These are phyloP conservation scores for Oncorhynchus mykiss DNA, from an alignment of 2,113 vertebrate genomes.

Conservation along the genomic window DNA sequence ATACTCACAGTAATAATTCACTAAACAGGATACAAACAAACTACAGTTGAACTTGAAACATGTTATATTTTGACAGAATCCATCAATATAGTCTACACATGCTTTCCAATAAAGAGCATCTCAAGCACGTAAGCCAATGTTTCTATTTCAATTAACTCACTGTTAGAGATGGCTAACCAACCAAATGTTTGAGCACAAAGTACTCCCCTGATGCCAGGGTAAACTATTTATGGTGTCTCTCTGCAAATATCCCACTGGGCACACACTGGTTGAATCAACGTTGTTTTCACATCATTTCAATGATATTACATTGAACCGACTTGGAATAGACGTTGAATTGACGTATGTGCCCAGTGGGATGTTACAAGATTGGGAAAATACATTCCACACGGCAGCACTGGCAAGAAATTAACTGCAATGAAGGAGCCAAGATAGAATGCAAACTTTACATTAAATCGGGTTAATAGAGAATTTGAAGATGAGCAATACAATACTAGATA, in stretches of 20 bases:
- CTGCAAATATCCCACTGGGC: neutral
- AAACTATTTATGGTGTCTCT: slow-evolving; percentile 12
- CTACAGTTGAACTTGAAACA: too few relatives aligned
- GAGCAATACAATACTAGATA: neutral
- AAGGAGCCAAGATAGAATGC: neutral
- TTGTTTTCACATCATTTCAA: too few relatives aligned
- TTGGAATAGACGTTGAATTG: too few relatives aligned
- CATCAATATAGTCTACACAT: neutral
- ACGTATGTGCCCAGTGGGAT: too few relatives aligned
- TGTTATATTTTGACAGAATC: too few relatives aligned
- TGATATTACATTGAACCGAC: too few relatives aligned
- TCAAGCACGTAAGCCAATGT: slow-evolving; percentile 7
- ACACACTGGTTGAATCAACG: too few relatives aligned
- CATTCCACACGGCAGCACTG: neutral
- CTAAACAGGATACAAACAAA: too few relatives aligned
- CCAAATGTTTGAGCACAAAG: slow-evolving; percentile 6
- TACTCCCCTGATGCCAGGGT: neutral
- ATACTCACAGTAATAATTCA: too few relatives aligned
- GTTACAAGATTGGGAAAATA: neutral
- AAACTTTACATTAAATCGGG: neutral
- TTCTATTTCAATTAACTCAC: slow-evolving; percentile 9
- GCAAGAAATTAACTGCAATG: neutral
- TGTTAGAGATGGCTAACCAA: slow-evolving; percentile 16
- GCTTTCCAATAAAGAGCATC: neutral
- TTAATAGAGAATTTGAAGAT: neutral